Conservation (phyloP, 2,797 vertebrate genomes). For the Neomorphus geoffroyi region DNA sequence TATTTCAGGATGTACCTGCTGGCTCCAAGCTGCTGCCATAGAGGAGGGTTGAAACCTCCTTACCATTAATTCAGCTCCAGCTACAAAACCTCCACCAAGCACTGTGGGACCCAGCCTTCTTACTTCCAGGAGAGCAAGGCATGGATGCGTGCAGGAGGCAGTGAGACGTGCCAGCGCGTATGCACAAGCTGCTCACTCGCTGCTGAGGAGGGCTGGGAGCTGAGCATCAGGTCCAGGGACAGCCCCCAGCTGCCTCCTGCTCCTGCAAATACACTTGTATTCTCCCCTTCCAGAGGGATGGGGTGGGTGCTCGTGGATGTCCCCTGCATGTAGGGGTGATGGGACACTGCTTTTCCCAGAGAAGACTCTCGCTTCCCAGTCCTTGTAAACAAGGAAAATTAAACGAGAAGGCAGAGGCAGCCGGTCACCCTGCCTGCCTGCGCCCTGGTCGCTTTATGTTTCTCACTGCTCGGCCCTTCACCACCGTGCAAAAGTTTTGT, state of each 20-base stretch:
- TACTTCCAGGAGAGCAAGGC: background rate
- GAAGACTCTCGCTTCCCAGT: background rate
- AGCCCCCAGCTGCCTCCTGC: background rate
- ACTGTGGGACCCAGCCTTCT: rapidly evolving
- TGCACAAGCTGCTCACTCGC: background rate
- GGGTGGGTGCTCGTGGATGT: background rate
- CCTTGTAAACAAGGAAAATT: background rate
- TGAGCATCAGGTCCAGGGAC: background rate
- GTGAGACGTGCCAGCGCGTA: background rate
- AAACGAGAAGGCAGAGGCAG: slow-evolving; percentile 57
- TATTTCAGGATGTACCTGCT: background rate
- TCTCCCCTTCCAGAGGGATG: background rate
- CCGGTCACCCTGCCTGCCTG: background rate
- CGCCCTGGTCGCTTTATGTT: background rate
- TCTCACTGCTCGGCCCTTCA: background rate
- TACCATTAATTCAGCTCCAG: background rate
- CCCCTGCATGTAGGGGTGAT: background rate
- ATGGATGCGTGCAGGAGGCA: rapidly evolving
- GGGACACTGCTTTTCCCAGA: background rate
- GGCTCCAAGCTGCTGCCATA: background rate
- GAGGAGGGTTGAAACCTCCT: background rate
- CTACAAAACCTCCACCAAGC: background rate
- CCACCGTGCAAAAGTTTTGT: slow-evolving; percentile 26
- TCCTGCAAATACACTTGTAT: background rate
- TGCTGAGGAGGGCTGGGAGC: background rate